A percentile compares a stretch with the other conserved stretches of the same genome.
Evolutionary conservation across 2,888 invertebrate genomes (phyloP).

Genomic region (Xestia sexstrigata): DNA sequence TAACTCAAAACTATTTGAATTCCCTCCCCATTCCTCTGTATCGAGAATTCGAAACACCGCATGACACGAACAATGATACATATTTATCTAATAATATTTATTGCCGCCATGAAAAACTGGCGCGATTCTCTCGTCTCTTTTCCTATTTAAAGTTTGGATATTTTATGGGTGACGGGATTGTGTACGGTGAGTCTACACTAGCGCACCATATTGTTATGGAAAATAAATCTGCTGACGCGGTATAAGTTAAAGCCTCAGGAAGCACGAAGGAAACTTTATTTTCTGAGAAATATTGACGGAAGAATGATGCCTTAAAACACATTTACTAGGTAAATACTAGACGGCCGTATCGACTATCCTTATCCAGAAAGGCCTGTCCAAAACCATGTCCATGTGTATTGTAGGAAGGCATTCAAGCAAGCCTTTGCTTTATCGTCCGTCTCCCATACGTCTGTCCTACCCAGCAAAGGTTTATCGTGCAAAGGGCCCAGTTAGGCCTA

Average conservation of each 20-base stretch:
- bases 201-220: slow-evolving; percentile 54
- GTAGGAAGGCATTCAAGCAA: slow-evolving; percentile 15
- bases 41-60: slow-evolving; percentile 70
- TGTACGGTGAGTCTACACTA: slow-evolving; percentile 45
- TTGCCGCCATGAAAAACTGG: slow-evolving; percentile 80
- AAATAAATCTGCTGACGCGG: slow-evolving; percentile 43
- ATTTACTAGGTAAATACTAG: background rate
- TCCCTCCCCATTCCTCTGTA: slow-evolving; percentile 76
- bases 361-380: background rate
- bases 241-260: slow-evolving; percentile 16
- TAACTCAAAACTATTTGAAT: slow-evolving; percentile 82
- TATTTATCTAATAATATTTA: slow-evolving; percentile 90
- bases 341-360: background rate
- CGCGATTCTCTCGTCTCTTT: slow-evolving; percentile 81
- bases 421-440: slow-evolving; percentile 35
- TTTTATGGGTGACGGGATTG: slow-evolving; percentile 76
- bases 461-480: slow-evolving; percentile 72
- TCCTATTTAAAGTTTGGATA: slow-evolving; percentile 87
- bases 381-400: background rate
- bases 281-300: background rate
- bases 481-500: slow-evolving; percentile 73
- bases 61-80: slow-evolving; percentile 87
- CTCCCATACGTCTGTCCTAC: slow-evolving; percentile 60
- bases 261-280: slow-evolving; percentile 20
- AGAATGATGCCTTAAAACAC: background rate